Conservation (phyloP, 1,140 invertebrate genomes). For the Heliothis virescens region DNA sequence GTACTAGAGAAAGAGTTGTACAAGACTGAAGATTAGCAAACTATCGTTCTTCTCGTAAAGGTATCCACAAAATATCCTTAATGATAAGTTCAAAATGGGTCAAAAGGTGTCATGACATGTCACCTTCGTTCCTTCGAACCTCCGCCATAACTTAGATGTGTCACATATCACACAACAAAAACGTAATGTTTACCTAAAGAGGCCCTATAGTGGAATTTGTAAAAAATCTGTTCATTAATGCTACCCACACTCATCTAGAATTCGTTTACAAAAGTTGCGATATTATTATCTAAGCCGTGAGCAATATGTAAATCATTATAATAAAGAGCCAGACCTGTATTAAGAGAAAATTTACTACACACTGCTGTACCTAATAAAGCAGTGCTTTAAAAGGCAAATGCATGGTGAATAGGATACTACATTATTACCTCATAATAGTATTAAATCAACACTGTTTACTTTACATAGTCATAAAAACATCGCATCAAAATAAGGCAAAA, state of each 20-base stretch:
- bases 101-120: not conserved
- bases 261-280: not conserved
- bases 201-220: slow-evolving; percentile 13
- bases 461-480: not conserved
- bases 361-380: too few species aligned
- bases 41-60: too few species aligned
- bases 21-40: too few species aligned
- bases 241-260: too few species aligned
- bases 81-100: not conserved
- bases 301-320: not conserved
- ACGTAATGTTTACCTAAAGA: slow-evolving; percentile 28
- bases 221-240: not conserved
- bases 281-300: not conserved
- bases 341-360: not conserved
- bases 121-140: slow-evolving; percentile 21
- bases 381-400: not conserved
- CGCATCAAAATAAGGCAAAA: not conserved
- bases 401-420: not conserved
- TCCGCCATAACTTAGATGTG: slow-evolving; percentile 15
- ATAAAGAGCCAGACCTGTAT: not conserved
- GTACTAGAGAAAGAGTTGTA: too few species aligned
- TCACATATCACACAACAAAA: slow-evolving; percentile 29
- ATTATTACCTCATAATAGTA: not conserved
- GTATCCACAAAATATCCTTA: not conserved
- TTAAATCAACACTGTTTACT: not conserved